A percentile compares a stretch with the other conserved stretches of the same genome.
phyloP scores from a whole-genome alignment of 1,140 invertebrate species.

The Laodelphax striatellus region DNA sequence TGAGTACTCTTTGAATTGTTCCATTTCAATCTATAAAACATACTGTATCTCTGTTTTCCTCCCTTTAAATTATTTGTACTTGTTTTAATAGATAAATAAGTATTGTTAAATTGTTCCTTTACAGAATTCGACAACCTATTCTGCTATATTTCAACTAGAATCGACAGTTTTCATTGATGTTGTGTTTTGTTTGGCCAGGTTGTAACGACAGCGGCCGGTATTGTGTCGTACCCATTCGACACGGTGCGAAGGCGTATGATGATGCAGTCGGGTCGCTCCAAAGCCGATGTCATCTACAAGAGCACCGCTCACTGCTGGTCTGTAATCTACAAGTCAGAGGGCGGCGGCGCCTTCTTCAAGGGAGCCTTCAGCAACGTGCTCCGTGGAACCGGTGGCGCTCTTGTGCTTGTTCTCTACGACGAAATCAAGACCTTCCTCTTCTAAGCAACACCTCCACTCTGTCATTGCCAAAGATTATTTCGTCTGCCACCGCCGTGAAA shows the following conservation, averaged over 20 bases:
- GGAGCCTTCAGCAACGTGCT: slow-evolving; percentile 71
- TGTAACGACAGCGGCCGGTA: slow-evolving; percentile 62
- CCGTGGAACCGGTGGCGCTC: slow-evolving; percentile 64
- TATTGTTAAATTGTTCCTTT: too few relatives aligned
- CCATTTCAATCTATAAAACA: too few relatives aligned
- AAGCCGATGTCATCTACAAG: slow-evolving; percentile 57
- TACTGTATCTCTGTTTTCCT: too few relatives aligned
- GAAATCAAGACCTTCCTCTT: slow-evolving; percentile 55
- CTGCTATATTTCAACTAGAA: too few relatives aligned
- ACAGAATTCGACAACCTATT: too few relatives aligned
- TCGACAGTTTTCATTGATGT: too few relatives aligned
- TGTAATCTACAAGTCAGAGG: slow-evolving; percentile 54
- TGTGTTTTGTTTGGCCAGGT: slow-evolving; percentile 31
- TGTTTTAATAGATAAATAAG: too few relatives aligned
- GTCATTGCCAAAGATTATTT: too few relatives aligned
- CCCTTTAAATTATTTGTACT: too few relatives aligned
- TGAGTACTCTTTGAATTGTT: too few relatives aligned
- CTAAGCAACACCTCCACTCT: slow-evolving; percentile 6
- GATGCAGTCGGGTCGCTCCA: slow-evolving; percentile 67
- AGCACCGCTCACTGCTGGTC: slow-evolving; percentile 61
- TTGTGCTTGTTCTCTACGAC: slow-evolving; percentile 67
- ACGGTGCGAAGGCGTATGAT: slow-evolving; percentile 85
- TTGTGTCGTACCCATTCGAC: slow-evolving; percentile 84
- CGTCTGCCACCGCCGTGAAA: too few relatives aligned
- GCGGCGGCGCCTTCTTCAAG: slow-evolving; percentile 63